Evolutionary conservation across 2,113 vertebrate genomes (phyloP).

Genomic region (Grallaria varia): DNA sequence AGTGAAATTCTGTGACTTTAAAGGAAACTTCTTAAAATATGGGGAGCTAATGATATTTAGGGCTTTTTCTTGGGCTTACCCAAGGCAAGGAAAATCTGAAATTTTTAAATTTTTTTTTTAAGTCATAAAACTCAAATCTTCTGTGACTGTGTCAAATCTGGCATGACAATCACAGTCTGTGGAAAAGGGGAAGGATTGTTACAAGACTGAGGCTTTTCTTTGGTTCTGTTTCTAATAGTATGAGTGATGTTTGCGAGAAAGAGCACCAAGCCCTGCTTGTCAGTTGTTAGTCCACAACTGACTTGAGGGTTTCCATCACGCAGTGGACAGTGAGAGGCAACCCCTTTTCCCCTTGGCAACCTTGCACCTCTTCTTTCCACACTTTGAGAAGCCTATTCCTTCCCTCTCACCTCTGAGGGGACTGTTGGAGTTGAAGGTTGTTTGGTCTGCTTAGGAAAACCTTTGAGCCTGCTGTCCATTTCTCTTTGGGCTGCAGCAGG

Average conservation of each 20-base stretch:
- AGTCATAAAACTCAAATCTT: not conserved
- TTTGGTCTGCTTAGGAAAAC: not conserved
- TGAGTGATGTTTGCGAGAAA: not conserved
- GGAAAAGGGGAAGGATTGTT: not conserved
- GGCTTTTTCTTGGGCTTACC: not conserved
- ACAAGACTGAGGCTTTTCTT: not conserved
- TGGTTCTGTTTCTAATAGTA: not conserved
- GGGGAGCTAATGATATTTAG: not conserved
- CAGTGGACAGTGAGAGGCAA: not conserved
- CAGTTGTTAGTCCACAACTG: not conserved
- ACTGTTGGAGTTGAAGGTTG: not conserved
- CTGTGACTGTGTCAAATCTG: not conserved
- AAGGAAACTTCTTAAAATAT: not conserved
- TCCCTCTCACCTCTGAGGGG: not conserved
- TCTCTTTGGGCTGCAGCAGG: not conserved
- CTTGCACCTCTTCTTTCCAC: not conserved
- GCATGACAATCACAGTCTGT: not conserved
- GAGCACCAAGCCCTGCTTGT: fast-evolving
- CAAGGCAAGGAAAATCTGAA: not conserved
- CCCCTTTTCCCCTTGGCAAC: not conserved
- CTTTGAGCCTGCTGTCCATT: not conserved
- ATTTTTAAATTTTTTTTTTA: not conserved
- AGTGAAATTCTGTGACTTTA: not conserved
- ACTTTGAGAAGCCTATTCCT: not conserved
- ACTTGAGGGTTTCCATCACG: not conserved